Conservation (phyloP, 2,888 invertebrate species). For the Tetheella fluctuosa region DNA sequence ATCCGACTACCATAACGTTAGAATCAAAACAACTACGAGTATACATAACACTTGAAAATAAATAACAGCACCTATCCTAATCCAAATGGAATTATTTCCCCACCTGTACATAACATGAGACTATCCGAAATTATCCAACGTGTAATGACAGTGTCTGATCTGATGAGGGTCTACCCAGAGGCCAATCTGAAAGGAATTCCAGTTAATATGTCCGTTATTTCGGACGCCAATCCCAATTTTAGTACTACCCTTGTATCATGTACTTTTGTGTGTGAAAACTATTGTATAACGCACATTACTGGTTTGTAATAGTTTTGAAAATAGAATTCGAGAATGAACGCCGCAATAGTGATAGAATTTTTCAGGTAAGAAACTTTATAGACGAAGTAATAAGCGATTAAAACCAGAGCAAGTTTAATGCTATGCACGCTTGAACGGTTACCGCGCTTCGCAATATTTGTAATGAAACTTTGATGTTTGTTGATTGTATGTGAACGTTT, state of each 20-base stretch:
- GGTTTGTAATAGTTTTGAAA: constrained; percentile 29
- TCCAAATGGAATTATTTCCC: constrained; percentile 27
- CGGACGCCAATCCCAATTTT: constrained; percentile 50
- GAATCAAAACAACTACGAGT: too few species aligned
- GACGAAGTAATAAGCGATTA: constrained; percentile 40
- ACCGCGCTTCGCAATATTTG: constrained; percentile 43
- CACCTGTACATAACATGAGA: constrained; percentile 49
- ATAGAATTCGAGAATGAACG: neutral
- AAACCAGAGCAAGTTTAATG: constrained; percentile 43
- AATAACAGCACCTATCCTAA: neutral
- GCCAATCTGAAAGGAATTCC: constrained; percentile 73
- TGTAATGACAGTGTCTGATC: constrained; percentile 75
- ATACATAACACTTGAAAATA: neutral
- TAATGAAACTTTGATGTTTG: constrained; percentile 38
- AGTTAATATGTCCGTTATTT: constrained; percentile 69
- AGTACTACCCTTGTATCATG: constrained; percentile 21
- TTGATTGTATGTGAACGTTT: constrained; percentile 22
- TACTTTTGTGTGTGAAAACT: constrained; percentile 19
- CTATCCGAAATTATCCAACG: constrained; percentile 66
- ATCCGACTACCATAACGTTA: too few species aligned
- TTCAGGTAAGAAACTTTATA: constrained; percentile 15
- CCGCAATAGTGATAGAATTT: constrained; percentile 15
- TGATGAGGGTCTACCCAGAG: constrained; percentile 68
- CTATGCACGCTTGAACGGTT: constrained; percentile 43
- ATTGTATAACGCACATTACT: constrained; percentile 28